Evolutionary conservation across 2,888 invertebrate species (phyloP).

Genomic region (Colletes collaris): DNA sequence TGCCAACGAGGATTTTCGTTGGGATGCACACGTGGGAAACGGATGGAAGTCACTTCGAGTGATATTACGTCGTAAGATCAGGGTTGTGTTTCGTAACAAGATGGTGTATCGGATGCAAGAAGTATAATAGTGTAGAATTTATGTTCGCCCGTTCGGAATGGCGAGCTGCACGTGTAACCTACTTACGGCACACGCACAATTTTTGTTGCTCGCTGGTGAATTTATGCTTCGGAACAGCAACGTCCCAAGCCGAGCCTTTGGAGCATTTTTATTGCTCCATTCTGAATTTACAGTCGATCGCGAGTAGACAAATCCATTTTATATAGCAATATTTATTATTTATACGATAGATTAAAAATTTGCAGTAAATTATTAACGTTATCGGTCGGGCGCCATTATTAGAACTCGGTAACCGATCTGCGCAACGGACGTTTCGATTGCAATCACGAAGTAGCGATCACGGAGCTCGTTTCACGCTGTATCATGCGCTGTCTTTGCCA

Average conservation of each 20-base stretch:
- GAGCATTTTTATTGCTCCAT: no score
- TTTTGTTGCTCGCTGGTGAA: no score
- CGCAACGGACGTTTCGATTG: not conserved
- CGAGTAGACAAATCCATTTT: no score
- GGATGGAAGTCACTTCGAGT: constrained; percentile 20
- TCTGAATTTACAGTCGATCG: no score
- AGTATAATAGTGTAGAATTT: constrained; percentile 45
- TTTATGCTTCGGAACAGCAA: no score
- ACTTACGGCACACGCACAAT: constrained; percentile 11
- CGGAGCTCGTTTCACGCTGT: not conserved
- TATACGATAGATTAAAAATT: no score
- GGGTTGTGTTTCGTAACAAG: constrained; percentile 50
- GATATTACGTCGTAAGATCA: constrained; percentile 27
- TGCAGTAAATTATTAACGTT: no score
- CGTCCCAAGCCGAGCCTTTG: no score
- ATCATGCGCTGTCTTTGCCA: not conserved
- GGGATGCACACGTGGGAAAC: not conserved
- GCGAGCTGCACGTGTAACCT: constrained; percentile 38
- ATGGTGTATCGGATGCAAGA: constrained; percentile 17
- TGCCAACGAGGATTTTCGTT: not conserved
- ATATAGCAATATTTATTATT: no score
- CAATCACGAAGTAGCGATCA: not conserved
- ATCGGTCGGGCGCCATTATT: not conserved
- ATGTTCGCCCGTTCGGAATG: constrained; percentile 16
- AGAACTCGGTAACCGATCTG: not conserved